Conservation (phyloP, 2,797 vertebrate genomes). For the Melanogrammus aeglefinus region DNA sequence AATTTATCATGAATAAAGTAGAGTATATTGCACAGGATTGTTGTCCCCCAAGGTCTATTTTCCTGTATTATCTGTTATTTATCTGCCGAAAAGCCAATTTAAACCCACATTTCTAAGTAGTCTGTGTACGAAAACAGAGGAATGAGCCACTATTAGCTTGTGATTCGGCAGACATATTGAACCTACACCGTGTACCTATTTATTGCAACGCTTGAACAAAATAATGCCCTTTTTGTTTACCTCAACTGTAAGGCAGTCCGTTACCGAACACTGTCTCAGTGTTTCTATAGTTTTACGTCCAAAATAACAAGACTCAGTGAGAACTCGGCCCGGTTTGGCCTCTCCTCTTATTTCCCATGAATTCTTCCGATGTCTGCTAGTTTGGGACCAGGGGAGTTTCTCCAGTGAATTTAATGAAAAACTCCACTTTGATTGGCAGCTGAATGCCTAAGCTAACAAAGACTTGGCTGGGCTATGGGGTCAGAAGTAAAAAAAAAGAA, state of each 20-base stretch:
- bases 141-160: background rate
- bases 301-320: background rate
- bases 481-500: conserved; percentile 74
- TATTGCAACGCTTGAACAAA: background rate
- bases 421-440: conserved; percentile 81
- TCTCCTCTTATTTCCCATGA: conserved; percentile 30
- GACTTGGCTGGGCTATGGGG: conserved; percentile 62
- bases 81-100: background rate
- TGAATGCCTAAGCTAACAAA: conserved; percentile 81
- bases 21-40: background rate
- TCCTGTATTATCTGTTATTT: background rate
- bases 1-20: background rate
- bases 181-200: background rate
- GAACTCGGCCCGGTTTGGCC: background rate
- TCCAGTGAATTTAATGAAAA: conserved; percentile 83
- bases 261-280: background rate
- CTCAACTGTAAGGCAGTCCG: background rate
- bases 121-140: background rate
- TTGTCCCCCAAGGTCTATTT: background rate
- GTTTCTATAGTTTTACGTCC: background rate
- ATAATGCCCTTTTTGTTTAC: background rate
- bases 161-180: background rate
- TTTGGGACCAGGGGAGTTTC: conserved; percentile 65
- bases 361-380: conserved; percentile 64
- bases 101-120: background rate